Percentiles rank a stretch among this genome's conserved stretches.
Conservation (phyloP, 2,888 invertebrate species). For the Zygothrica quintamaculata region DNA sequence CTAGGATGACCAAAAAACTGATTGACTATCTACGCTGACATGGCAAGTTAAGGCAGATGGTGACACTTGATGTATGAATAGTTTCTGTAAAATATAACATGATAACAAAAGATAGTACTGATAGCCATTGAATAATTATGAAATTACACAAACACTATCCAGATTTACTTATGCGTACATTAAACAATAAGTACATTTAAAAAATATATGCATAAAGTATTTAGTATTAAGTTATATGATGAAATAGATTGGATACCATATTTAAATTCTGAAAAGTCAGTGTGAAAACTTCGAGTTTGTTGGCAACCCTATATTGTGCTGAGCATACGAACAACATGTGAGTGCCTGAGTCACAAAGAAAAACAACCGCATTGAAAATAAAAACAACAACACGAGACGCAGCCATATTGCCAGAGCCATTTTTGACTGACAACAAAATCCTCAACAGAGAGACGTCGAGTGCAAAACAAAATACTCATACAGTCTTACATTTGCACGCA, state of each 20-base stretch:
- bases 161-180: too few relatives aligned
- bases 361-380: conserved; percentile 41
- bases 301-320: conserved; percentile 55
- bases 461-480: conserved; percentile 68
- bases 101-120: conserved; percentile 4
- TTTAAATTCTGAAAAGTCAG: background rate
- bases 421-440: conserved; percentile 69
- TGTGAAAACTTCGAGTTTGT: conserved; percentile 5
- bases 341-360: conserved; percentile 60
- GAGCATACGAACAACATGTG: conserved; percentile 31
- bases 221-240: too few relatives aligned
- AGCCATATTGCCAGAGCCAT: conserved; percentile 79
- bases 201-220: too few relatives aligned
- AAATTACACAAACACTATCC: background rate
- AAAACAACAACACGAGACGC: conserved; percentile 54
- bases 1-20: conserved; percentile 54
- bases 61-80: conserved; percentile 33
- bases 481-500: conserved; percentile 19
- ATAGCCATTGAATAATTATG: background rate
- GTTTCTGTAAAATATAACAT: conserved; percentile 23
- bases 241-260: too few relatives aligned
- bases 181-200: too few relatives aligned
- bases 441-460: conserved; percentile 58
- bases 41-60: conserved; percentile 19
- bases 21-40: conserved; percentile 39